Conservation (phyloP, 2,113 vertebrate species). For the Pachypanchax playfairii region DNA sequence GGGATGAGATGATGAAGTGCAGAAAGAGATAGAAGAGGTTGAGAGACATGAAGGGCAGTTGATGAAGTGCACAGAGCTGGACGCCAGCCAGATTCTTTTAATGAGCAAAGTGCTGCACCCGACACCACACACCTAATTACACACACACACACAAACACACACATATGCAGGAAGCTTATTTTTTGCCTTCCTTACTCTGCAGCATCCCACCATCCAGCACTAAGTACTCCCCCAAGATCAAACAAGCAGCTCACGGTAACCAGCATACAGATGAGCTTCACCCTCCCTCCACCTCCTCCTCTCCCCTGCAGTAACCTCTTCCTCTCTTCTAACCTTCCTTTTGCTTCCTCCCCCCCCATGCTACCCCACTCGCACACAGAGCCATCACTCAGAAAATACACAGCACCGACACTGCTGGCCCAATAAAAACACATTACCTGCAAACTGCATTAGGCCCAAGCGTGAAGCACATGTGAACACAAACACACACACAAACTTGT, state of each 20-base stretch:
- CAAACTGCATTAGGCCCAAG: conserved; percentile 56
- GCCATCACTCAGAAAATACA: conserved; percentile 43
- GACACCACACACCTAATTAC: conserved; percentile 69
- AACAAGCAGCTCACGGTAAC: conserved; percentile 73
- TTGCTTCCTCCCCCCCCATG: conserved; percentile 13
- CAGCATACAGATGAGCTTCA: conserved; percentile 78
- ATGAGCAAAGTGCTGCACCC: conserved; percentile 75
- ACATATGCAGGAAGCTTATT: conserved; percentile 55
- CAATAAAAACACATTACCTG: conserved; percentile 67
- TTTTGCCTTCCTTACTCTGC: conserved; percentile 61
- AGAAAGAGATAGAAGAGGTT: conserved; percentile 48
- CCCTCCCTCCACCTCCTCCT: conserved; percentile 50
- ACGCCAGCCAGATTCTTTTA: conserved; percentile 75
- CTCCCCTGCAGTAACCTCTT: conserved; percentile 62
- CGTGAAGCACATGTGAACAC: conserved; percentile 13
- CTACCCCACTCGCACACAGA: conserved; percentile 34
- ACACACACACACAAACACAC: conserved; percentile 29
- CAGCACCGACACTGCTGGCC: conserved; percentile 44
- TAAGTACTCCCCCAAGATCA: conserved; percentile 76
- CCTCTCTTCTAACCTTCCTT: conserved; percentile 33
- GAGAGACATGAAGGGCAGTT: conserved; percentile 73
- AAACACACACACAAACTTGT: conserved; percentile 8
- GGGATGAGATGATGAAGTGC: conserved; percentile 20
- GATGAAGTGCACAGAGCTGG: conserved; percentile 76
- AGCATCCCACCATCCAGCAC: conserved; percentile 66